Evolutionary conservation across 2,797 vertebrate genomes (phyloP), one percentile per base, ranked within the genome.

Genomic region (Picus viridis): DNA sequence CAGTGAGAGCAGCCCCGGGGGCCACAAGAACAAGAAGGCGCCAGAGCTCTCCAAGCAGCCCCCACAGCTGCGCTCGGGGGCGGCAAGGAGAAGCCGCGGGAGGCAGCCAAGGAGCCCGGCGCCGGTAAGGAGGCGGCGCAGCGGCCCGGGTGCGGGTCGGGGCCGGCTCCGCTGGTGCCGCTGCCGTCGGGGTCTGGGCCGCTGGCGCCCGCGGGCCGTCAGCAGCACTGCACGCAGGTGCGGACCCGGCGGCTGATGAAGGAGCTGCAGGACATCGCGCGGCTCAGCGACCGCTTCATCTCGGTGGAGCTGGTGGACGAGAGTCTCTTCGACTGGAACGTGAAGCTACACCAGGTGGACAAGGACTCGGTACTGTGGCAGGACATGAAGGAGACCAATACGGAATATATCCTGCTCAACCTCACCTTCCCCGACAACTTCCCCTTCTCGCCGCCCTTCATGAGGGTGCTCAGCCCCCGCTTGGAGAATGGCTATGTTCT

Each of bases 371-470:
- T 99, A 97, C 98, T 99, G 96, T 99, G 99, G 99, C 99, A 99
- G 99, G 99, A 99, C 98, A 99, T 99, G 99, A 99, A 99, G 98
- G 99, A 99, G 97, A 99, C 99, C 94, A 98, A 98, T 98, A 99
- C 99, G 86, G 99, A 99, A 97, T 99, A 97, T 98, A 99, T 99
- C 95, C 97, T 99, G 94, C 99, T 99, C 94, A 99, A 99, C 97
- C 99, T 99, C 98, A 99, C 98, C 97, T 99, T 99, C 97, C 99
- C 99, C 59, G 99, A 99, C 94, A 99, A 99, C 98, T 99, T 99
- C 97, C 99, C 99, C 90, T 99, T 99, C 98, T 99, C 99, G 68
- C 99, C 99, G 65, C 99, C 99, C 67, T 99, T 99, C 98, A 99
- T 99, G 99, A 98, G 99, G 70, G 99, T 99, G 89, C 99, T 99